Evolutionary conservation across 2,113 vertebrate genomes (phyloP).

Genomic region (Sprattus sprattus): DNA sequence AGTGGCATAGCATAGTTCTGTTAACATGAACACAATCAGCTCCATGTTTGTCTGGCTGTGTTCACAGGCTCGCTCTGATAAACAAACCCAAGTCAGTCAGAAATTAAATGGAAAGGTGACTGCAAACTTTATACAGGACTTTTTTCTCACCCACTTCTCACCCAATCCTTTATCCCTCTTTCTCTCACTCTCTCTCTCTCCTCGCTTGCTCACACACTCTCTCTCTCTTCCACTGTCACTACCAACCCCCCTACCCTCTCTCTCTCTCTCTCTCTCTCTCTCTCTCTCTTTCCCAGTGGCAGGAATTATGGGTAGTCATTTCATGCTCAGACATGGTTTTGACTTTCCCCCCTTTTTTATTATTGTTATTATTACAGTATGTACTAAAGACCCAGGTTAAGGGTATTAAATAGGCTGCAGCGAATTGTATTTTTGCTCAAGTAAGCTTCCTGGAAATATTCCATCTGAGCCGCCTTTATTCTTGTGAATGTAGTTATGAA

Average conservation of each 20-base stretch:
- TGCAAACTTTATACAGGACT: constrained; percentile 60
- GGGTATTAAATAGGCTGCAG: constrained; percentile 81
- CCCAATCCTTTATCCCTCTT: constrained; percentile 17
- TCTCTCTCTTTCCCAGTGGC: constrained; percentile 51
- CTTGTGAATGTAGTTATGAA: constrained; percentile 83
- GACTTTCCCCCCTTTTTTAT: constrained; percentile 53
- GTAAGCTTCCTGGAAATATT: constrained; percentile 81
- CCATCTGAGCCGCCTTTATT: constrained; percentile 78
- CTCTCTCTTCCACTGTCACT: constrained; percentile 52
- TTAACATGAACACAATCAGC: constrained; percentile 68
- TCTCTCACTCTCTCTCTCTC: background rate
- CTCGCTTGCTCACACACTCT: background rate
- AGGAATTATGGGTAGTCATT: constrained; percentile 72
- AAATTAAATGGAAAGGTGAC: constrained; percentile 39
- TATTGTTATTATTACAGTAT: constrained; percentile 72
- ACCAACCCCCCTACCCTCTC: constrained; percentile 6
- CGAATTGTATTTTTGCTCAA: constrained; percentile 79
- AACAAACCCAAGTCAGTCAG: constrained; percentile 42
- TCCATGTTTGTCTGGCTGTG: constrained; percentile 63
- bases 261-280: constrained; percentile 36
- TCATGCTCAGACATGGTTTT: constrained; percentile 66
- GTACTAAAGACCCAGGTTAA: constrained; percentile 73
- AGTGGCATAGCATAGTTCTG: constrained; percentile 56
- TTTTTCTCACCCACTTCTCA: background rate
- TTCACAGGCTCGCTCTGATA: constrained; percentile 61